Percentiles rank a stretch among this genome's conserved stretches.
These are phyloP conservation scores for Anthopleura sola DNA, from an alignment of 64 coral and sea anemone species.

Conservation along the genomic window DNA sequence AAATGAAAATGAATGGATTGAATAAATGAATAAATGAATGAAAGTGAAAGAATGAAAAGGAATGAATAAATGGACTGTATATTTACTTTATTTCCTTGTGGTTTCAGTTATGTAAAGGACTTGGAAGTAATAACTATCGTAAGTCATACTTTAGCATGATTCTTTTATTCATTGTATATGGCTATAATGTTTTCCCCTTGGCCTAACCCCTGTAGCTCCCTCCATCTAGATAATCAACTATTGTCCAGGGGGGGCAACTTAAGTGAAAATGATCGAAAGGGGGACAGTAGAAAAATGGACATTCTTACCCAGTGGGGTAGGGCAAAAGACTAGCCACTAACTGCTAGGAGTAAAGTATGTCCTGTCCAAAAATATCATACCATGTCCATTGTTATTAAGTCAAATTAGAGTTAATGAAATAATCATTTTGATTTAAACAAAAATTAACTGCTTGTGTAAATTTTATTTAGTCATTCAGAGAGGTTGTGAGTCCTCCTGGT, in stretches of 20 bases:
- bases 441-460: not conserved
- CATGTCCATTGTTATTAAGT: not conserved
- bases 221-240: no score
- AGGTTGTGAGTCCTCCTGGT: constrained; percentile 65
- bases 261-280: no score
- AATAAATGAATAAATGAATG: not conserved
- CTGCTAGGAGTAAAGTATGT: no score
- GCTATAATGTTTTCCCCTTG: no score
- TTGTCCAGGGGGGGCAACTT: no score
- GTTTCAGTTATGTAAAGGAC: constrained; percentile 87
- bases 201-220: no score
- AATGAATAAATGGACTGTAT: not conserved
- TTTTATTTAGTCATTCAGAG: constrained; percentile 71
- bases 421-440: not conserved
- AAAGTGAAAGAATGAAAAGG: not conserved
- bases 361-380: no score
- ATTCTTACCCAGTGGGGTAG: no score
- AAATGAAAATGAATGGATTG: not conserved
- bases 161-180: not conserved
- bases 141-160: constrained; percentile 41
- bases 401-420: not conserved
- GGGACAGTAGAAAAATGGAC: no score
- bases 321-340: no score
- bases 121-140: constrained; percentile 96
- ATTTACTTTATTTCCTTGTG: not conserved